Percentiles rank a stretch among this genome's conserved stretches.
phyloP scores from a whole-genome alignment of 2,113 vertebrate genomes.

The Anguilla rostrata region DNA sequence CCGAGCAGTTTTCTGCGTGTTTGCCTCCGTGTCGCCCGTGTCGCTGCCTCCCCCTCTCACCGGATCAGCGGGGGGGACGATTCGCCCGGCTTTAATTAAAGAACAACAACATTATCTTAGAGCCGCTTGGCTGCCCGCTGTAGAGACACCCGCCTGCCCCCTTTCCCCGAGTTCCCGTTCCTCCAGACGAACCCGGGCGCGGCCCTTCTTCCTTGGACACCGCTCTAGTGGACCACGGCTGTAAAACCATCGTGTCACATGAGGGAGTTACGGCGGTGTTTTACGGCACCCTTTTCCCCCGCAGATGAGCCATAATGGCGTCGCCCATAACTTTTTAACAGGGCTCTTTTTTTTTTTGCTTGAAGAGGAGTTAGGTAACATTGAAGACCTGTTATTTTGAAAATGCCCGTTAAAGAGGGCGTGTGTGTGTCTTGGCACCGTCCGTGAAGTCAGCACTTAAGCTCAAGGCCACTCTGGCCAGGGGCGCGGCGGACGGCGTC shows the following conservation, averaged over 20 bases:
- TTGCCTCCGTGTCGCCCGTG: slow-evolving; percentile 19
- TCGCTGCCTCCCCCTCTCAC: slow-evolving; percentile 26
- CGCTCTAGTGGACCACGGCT: slow-evolving; percentile 46
- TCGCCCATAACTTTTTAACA: slow-evolving; percentile 57
- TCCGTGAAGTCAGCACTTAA: slow-evolving; percentile 54
- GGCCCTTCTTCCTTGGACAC: slow-evolving; percentile 31
- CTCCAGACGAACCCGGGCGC: slow-evolving; percentile 25
- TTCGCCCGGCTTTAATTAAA: slow-evolving; percentile 67
- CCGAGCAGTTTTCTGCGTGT: slow-evolving; percentile 27
- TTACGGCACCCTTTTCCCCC: slow-evolving; percentile 54
- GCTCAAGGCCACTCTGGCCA: slow-evolving; percentile 34
- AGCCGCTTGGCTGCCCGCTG: slow-evolving; percentile 45
- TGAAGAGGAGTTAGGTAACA: slow-evolving; percentile 54
- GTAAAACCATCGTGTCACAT: slow-evolving; percentile 61
- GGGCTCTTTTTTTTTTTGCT: slow-evolving; percentile 43
- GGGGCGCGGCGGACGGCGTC: neutral
- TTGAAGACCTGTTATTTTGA: slow-evolving; percentile 45
- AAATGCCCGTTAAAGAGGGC: slow-evolving; percentile 46
- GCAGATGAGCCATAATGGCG: slow-evolving; percentile 56
- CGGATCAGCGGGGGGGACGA: slow-evolving; percentile 42
- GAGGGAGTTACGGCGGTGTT: slow-evolving; percentile 55
- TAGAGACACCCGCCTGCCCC: slow-evolving; percentile 41
- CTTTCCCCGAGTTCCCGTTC: slow-evolving; percentile 36
- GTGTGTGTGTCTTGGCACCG: slow-evolving; percentile 33
- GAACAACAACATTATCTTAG: slow-evolving; percentile 68